Base-by-base conservation (phyloP, 2,888 invertebrate species). In the Perizoma flavofasciatum region DNA sequence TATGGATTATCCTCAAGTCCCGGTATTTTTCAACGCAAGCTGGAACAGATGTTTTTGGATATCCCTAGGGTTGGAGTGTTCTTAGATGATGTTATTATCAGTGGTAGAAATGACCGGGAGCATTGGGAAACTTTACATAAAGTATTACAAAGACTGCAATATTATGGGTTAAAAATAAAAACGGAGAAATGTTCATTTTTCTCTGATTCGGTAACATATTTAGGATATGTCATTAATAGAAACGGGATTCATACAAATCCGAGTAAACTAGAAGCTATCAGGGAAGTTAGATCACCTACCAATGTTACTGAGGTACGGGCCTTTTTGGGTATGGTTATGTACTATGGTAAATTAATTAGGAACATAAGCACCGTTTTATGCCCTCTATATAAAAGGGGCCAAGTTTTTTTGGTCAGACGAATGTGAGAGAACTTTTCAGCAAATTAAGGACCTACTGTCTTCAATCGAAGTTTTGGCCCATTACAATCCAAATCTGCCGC, bases 111-210 rank as follows among this genome's bases (percentile, higher is more conserved):
- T n/a, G 41, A n/a, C 41, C 0, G 61, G 5, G 9, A 46, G 4
- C 69, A 70, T 6, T 5, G 69, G 0, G n/a, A 7, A 0, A 68
- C 54, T 4, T 49, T 70, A 33, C 1, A 55, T 50, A 48, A 61
- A 6, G 70, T 72, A 5, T 41, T 41, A 5, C 5, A n/a, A 4
- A n/a, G 10, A 41, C 10, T 41, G 4, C n/a, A 41, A n/a, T 0
- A 10, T 5, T 39, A 45, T 32, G 69, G 68, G 0, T n/a, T 72
- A 0, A 47, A 43, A 6, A 48, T 70, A 9, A 67, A 50, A 6
- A 66, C 56, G 43, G 65, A 65, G 1, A 68, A 65, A 54, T 70
- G 69, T 47, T 6, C 8, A 6, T 70, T 72, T 6, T 68, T 69
- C 47, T 43, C 58, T 0, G 37, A 68, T 2, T 53, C 55, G 22